phyloP scores from a whole-genome alignment of 2,113 vertebrate genomes.

The Trichechus manatus region DNA sequence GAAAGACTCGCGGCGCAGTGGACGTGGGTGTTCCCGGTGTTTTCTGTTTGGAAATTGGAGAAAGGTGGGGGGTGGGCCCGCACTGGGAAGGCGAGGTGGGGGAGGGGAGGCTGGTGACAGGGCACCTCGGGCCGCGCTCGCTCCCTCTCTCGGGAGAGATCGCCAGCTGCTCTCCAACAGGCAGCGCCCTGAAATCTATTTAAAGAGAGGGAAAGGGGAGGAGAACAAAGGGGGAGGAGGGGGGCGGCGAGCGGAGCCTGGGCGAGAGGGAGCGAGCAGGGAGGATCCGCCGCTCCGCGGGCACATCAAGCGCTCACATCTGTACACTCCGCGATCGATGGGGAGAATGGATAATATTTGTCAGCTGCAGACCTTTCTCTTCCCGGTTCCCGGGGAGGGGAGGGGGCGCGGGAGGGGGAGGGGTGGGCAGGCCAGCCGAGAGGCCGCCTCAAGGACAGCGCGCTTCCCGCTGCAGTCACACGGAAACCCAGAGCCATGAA shows the following conservation, averaged over 20 bases:
- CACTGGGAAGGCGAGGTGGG: constrained; percentile 50
- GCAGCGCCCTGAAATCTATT: constrained; percentile 91
- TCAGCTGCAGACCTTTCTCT: constrained; percentile 89
- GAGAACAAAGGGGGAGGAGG: constrained; percentile 86
- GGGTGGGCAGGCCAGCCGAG: constrained; percentile 72
- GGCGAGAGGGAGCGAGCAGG: constrained; percentile 83
- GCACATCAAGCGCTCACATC: constrained; percentile 90
- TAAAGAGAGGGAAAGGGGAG: constrained; percentile 88
- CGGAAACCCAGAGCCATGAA: constrained; percentile 79
- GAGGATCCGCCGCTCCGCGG: constrained; percentile 87
- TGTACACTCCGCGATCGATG: constrained; percentile 90
- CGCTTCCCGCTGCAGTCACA: constrained; percentile 81
- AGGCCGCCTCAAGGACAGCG: constrained; percentile 87
- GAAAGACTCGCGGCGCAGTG: constrained; percentile 65
- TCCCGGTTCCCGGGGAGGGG: constrained; percentile 85
- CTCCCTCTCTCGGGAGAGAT: constrained; percentile 85
- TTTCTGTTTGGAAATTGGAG: constrained; percentile 86
- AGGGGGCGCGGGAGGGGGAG: constrained; percentile 62
- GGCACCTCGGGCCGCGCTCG: constrained; percentile 84
- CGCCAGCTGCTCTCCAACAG: constrained; percentile 90
- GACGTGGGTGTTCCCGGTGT: constrained; percentile 81
- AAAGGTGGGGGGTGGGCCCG: constrained; percentile 61
- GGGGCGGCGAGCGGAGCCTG: constrained; percentile 72
- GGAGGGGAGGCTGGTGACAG: constrained; percentile 84
- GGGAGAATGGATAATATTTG: constrained; percentile 90